Evolutionary conservation across 2,113 vertebrate species (phyloP).

Genomic region (Trogon surrucura): DNA sequence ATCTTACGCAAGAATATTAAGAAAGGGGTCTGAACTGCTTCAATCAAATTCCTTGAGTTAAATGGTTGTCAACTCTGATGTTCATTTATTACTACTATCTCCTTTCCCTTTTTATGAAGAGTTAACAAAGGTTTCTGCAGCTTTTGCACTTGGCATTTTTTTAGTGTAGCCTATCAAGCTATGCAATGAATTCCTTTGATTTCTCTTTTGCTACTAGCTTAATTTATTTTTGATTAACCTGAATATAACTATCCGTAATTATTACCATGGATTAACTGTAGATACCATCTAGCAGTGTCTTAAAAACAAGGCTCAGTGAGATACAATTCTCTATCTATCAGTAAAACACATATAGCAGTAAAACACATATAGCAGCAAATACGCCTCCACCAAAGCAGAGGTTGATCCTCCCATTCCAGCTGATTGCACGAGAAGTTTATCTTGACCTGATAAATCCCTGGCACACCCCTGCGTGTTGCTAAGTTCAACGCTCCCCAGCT

Average conservation of each 20-base stretch:
- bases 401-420: background rate
- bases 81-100: background rate
- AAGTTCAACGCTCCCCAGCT: background rate
- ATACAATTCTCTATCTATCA: background rate
- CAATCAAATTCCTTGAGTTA: background rate
- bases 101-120: background rate
- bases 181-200: background rate
- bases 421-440: background rate
- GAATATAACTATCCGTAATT: background rate
- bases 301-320: background rate
- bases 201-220: background rate
- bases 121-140: background rate
- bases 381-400: background rate
- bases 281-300: accelerated
- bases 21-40: background rate
- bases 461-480: accelerated
- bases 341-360: accelerated
- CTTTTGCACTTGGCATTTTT: background rate
- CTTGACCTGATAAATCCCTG: background rate
- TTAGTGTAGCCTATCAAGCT: background rate
- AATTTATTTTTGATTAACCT: background rate
- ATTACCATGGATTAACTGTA: background rate
- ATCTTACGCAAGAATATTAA: background rate
- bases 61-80: background rate
- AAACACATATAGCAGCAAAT: accelerated